A percentile compares a stretch with the other conserved stretches of the same genome.
These are phyloP conservation scores for Haemorhous mexicanus DNA, from an alignment of 2,113 vertebrate species.

Conservation along the genomic window DNA sequence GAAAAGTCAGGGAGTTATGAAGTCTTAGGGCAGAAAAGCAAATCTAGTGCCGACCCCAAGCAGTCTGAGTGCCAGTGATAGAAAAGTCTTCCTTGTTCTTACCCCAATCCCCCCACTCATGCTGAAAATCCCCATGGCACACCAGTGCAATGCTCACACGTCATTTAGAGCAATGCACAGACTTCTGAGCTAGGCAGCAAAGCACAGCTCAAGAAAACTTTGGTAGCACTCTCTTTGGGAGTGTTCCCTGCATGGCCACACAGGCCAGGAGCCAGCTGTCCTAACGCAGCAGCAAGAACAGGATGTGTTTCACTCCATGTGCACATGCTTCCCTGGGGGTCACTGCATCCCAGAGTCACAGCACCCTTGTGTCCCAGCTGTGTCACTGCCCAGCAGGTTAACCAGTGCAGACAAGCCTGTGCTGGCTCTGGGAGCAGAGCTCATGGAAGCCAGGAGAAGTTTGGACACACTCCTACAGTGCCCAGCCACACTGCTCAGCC, in stretches of 20 bases:
- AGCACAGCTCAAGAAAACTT: neutral
- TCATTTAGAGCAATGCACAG: neutral
- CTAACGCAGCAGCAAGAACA: neutral
- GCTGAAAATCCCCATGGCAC: neutral
- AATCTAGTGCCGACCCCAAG: neutral
- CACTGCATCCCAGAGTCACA: neutral
- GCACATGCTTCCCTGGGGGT: neutral
- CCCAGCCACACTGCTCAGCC: neutral
- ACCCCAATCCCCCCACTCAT: accelerated
- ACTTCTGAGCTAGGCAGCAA: neutral
- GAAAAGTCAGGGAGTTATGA: neutral
- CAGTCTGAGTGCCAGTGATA: neutral
- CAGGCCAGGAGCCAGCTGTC: neutral
- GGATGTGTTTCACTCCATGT: neutral
- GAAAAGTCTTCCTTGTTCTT: neutral
- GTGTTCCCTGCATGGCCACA: neutral
- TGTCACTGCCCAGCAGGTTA: neutral
- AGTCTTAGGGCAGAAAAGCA: neutral
- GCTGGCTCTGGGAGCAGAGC: neutral
- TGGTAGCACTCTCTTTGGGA: neutral
- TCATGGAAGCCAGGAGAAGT: neutral
- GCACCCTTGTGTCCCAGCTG: neutral
- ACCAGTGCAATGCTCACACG: neutral
- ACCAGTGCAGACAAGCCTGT: accelerated
- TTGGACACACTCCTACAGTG: neutral